Evolutionary conservation across 2,113 vertebrate genomes (phyloP).

Genomic region (human (Homo sapiens)): GRCh38 chrX:44428001-44428500

Average conservation of each 20-base stretch:
- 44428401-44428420: not conserved
- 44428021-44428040: not conserved
- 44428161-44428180: not conserved
- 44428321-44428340: constrained; percentile 10
- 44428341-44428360: not conserved
- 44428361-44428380: not conserved
- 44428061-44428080: not conserved
- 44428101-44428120: not conserved
- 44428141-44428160: not conserved
- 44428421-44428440: not conserved
- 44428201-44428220: not conserved
- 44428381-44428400: not conserved
- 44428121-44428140: not conserved
- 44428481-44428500: not conserved
- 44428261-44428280: not conserved
- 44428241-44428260: not conserved
- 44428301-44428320: constrained; percentile 3
- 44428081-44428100: not conserved
- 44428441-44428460: not conserved
- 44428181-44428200: not conserved
- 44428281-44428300: constrained; percentile 19
- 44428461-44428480: not conserved
- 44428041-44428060: not conserved
- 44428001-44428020: not conserved
- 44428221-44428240: not conserved